Percentiles rank a stretch among this genome's conserved stretches.
phyloP scores from a whole-genome alignment of 2,797 vertebrate genomes.

The Sternotherus odoratus region DNA sequence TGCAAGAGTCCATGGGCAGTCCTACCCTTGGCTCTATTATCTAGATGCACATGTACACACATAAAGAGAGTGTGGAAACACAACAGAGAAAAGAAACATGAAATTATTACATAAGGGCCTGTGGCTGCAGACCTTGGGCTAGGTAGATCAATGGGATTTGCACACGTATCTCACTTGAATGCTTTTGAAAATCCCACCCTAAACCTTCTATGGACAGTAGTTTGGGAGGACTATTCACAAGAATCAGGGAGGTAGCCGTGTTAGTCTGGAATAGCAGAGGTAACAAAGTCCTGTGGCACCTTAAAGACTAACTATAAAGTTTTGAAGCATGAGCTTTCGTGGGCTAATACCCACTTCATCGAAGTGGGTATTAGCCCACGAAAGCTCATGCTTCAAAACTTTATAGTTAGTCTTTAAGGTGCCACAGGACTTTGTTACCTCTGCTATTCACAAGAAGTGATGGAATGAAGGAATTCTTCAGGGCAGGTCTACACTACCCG shows the following conservation, averaged over 20 bases:
- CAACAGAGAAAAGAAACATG: not conserved
- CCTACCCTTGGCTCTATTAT: not conserved
- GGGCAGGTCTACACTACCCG: too few species aligned
- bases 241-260: too few species aligned
- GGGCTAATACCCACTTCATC: too few species aligned
- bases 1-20: not conserved
- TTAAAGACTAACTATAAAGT: too few species aligned
- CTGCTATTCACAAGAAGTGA: not conserved
- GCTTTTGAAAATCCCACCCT: conserved; percentile 17
- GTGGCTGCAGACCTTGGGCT: conserved; percentile 26
- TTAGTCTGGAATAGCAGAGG: too few species aligned
- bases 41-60: conserved; percentile 18
- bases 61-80: not conserved
- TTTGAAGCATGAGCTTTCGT: too few species aligned
- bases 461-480: not conserved
- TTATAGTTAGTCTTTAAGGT: too few species aligned
- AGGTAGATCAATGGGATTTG: not conserved
- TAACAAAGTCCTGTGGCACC: too few species aligned
- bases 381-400: too few species aligned
- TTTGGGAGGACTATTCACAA: not conserved
- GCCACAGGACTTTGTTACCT: too few species aligned
- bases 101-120: conserved; percentile 28
- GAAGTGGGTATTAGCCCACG: too few species aligned
- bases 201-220: not conserved
- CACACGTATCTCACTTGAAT: not conserved